A percentile compares a stretch with the other conserved stretches of the same genome.
Conservation (phyloP, 1,140 invertebrate species). For the Formica exsecta region DNA sequence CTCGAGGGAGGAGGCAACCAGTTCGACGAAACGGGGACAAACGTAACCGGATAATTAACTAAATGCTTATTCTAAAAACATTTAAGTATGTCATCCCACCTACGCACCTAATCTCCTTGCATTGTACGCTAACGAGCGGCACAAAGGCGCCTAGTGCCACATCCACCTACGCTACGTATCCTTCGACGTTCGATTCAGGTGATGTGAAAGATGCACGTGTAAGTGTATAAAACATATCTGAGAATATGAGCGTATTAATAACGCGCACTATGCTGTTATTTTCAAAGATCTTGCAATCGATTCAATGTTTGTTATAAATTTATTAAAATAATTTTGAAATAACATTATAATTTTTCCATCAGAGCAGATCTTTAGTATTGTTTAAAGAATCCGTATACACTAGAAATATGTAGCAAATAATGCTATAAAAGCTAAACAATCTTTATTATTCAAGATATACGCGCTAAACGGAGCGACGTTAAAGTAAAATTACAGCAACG, state of each 20-base stretch:
- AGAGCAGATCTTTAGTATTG: neutral
- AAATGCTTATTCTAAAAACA: conserved; percentile 63
- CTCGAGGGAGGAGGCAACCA: neutral
- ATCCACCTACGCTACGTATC: conserved; percentile 65
- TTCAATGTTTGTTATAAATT: conserved; percentile 20
- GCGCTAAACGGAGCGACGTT: neutral
- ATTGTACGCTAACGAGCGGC: conserved; percentile 68
- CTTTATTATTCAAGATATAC: conserved; percentile 1
- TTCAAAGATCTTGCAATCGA: conserved; percentile 17
- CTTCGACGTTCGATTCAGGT: conserved; percentile 39
- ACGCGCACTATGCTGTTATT: conserved; percentile 24
- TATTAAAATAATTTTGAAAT: neutral
- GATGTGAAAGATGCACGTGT: conserved; percentile 32
- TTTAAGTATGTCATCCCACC: conserved; percentile 69
- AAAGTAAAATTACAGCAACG: neutral
- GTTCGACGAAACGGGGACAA: conserved; percentile 49
- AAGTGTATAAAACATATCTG: neutral
- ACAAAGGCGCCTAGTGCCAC: conserved; percentile 55
- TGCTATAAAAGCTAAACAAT: neutral
- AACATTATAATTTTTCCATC: conserved; percentile 18
- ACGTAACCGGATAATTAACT: conserved; percentile 61
- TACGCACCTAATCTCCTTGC: conserved; percentile 69
- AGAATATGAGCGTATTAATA: conserved; percentile 14
- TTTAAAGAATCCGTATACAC: neutral
- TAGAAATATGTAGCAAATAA: neutral